Evolutionary conservation across 2,797 vertebrate species (phyloP).

Genomic region (Mus caroli): DNA sequence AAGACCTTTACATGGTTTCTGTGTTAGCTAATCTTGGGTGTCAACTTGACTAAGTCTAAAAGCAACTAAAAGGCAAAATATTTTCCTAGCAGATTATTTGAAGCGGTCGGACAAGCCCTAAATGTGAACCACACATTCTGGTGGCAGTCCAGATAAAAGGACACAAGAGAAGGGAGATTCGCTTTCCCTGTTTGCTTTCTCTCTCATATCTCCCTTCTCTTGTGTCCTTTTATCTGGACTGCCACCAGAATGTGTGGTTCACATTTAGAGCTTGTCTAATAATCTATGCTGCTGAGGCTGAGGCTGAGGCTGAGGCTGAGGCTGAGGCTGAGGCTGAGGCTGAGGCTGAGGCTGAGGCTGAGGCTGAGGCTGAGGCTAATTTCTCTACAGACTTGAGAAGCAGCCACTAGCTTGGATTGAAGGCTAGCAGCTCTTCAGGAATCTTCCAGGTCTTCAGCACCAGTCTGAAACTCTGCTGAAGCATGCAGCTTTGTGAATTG

Average conservation of each 20-base stretch:
- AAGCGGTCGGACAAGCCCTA: too few species aligned
- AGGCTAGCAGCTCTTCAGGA: neutral
- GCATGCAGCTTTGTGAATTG: neutral
- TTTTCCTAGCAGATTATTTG: neutral
- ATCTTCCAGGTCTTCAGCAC: neutral
- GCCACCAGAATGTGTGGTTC: neutral
- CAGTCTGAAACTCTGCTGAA: neutral
- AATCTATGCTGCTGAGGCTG: neutral
- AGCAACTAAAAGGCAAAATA: neutral
- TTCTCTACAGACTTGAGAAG: neutral
- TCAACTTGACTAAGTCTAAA: neutral
- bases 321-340: too few species aligned
- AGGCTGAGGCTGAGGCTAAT: too few species aligned
- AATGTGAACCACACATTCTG: neutral
- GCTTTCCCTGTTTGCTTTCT: neutral
- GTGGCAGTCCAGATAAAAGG: neutral
- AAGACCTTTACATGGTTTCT: constrained; percentile 31
- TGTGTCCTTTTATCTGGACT: neutral
- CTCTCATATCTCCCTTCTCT: neutral
- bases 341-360: neutral
- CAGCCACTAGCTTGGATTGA: neutral
- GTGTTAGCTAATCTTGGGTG: neutral
- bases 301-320: too few species aligned
- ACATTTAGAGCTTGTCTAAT: neutral
- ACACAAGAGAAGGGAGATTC: neutral